These are phyloP conservation scores for Rhynchophorus ferrugineus DNA, from an alignment of 1,140 invertebrate genomes.

Conservation along the genomic window DNA sequence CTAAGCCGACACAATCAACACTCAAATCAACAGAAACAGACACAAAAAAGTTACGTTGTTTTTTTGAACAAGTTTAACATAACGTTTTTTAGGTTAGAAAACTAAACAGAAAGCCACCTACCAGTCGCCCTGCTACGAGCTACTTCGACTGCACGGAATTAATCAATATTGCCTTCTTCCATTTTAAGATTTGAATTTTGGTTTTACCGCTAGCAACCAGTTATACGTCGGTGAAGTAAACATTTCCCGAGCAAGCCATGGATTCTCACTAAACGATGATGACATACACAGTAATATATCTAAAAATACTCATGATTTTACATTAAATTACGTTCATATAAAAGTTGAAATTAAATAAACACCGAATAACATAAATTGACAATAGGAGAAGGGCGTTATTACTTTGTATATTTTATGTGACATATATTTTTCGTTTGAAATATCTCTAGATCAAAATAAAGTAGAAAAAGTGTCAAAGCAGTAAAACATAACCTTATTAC, in stretches of 20 bases:
- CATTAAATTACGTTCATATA: too few species aligned
- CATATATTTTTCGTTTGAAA: too few species aligned
- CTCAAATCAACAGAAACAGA: constrained; percentile 13
- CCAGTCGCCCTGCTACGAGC: constrained; percentile 19
- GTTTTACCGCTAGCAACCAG: background rate
- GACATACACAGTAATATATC: background rate
- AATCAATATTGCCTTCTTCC: constrained; percentile 29
- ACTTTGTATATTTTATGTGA: too few species aligned
- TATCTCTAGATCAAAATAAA: too few species aligned
- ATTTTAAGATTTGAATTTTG: constrained; percentile 13
- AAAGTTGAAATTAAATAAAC: too few species aligned
- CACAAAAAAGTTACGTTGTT: constrained; percentile 11
- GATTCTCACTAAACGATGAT: background rate
- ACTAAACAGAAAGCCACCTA: constrained; percentile 29
- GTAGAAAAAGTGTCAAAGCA: too few species aligned
- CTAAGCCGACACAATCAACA: constrained; percentile 7
- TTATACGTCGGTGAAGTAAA: background rate
- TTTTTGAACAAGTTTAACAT: constrained; percentile 11
- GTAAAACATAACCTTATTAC: too few species aligned
- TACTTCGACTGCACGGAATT: constrained; percentile 22
- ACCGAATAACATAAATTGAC: too few species aligned
- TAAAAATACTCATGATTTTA: too few species aligned
- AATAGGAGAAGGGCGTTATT: too few species aligned
- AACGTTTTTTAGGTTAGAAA: constrained; percentile 27
- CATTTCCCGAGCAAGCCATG: background rate